phyloP scores from a whole-genome alignment of 2,113 vertebrate species.

The Ameiurus melas region DNA sequence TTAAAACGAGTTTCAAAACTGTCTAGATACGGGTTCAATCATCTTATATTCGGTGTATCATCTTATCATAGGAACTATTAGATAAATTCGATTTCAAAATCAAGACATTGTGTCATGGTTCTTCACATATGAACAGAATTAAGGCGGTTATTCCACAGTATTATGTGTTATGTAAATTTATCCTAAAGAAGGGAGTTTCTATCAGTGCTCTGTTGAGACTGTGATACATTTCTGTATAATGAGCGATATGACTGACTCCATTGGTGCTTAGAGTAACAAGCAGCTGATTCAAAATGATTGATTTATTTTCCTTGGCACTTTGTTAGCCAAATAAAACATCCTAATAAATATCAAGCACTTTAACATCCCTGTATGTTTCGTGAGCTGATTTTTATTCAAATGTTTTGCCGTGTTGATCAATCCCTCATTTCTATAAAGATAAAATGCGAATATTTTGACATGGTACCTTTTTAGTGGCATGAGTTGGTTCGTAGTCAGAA shows the following conservation, averaged over 20 bases:
- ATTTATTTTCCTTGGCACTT: neutral
- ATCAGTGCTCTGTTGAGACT: neutral
- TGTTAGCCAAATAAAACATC: neutral
- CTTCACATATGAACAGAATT: neutral
- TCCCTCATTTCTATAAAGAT: neutral
- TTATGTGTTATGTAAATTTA: neutral
- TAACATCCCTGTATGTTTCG: neutral
- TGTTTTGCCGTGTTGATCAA: neutral
- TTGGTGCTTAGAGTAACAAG: neutral
- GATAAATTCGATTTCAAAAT: neutral
- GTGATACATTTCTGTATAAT: neutral
- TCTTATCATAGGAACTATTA: neutral
- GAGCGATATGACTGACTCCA: neutral
- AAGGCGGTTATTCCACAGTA: neutral
- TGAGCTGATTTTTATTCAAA: neutral
- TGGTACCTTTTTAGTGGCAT: neutral
- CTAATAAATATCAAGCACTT: neutral
- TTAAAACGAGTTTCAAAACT: neutral
- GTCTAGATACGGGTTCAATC: neutral
- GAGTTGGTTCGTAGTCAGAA: neutral
- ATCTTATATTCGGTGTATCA: neutral
- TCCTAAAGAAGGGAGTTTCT: neutral
- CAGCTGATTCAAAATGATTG: neutral
- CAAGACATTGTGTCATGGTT: neutral
- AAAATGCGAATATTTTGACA: neutral